Evolutionary conservation across 2,797 vertebrate genomes (phyloP).

Genomic region (Microcaecilia unicolor): DNA sequence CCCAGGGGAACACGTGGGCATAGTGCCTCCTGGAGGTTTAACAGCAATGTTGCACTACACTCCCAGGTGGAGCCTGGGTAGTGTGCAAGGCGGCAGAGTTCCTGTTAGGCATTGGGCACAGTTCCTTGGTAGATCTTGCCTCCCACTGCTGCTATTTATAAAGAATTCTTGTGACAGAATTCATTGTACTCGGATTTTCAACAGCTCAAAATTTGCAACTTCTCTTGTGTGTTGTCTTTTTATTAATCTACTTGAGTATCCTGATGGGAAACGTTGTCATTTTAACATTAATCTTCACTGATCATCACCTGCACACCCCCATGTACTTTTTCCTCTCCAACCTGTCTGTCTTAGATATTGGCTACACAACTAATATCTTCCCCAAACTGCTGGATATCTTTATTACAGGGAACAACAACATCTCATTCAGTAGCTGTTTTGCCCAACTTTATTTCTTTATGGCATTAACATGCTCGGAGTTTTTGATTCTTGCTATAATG

Average conservation of each 20-base stretch:
- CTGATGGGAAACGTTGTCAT: too few relatives aligned
- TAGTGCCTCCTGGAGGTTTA: slow-evolving; percentile 42
- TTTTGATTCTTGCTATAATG: slow-evolving; percentile 33
- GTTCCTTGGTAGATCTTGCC: slow-evolving; percentile 40
- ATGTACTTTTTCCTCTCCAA: too few relatives aligned
- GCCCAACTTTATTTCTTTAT: slow-evolving; percentile 38
- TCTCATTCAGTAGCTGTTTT: slow-evolving; percentile 38
- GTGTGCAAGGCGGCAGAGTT: slow-evolving; percentile 29
- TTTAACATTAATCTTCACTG: too few relatives aligned
- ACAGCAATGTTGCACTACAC: slow-evolving; percentile 23
- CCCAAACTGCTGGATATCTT: slow-evolving; percentile 36
- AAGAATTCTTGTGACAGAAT: too few relatives aligned
- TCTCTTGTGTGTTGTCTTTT: too few relatives aligned
- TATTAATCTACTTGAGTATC: too few relatives aligned
- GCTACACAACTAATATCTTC: slow-evolving; percentile 38
- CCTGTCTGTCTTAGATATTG: slow-evolving; percentile 40
- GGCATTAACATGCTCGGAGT: slow-evolving; percentile 31
- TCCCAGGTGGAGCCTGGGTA: slow-evolving; percentile 17
- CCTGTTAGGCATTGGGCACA: slow-evolving; percentile 28
- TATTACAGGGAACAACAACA: neutral
- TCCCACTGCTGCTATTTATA: slow-evolving; percentile 68
- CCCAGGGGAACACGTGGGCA: slow-evolving; percentile 50
- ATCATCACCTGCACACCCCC: too few relatives aligned
- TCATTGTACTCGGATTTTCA: too few relatives aligned
- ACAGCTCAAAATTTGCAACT: too few relatives aligned